Base-by-base conservation (phyloP, 2,888 invertebrate species). In the Gasteruption jaculator region DNA sequence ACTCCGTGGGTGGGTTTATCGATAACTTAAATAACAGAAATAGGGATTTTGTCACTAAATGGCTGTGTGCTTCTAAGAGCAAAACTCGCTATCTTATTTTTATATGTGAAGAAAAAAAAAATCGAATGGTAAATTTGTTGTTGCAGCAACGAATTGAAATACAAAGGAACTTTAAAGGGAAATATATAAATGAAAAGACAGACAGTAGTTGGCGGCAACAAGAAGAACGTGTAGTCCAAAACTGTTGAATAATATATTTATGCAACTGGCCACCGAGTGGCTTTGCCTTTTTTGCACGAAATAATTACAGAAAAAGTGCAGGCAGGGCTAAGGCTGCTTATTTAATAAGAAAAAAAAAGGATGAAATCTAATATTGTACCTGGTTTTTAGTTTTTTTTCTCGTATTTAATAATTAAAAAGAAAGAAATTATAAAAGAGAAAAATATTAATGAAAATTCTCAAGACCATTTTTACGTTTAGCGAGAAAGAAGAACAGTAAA, bases 21-120 rank as follows among this genome's bases (percentile, higher is more conserved):
- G 50, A 50, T 48, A 48, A 46, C 51, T 48, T 47, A 49, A 50
- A 52, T 49, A 48, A 51, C 39, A 42, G 27, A 11, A 40, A 30
- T 24, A 29, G 36, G 35, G n/a, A 29, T 48, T 37, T 42, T 40
- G 63, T 68, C 63, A 61, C 55, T 21, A 50, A n/a, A 66, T 67
- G 70, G 70, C 70, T 70, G 70, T 70, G n/a, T n/a, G 69, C 63
- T 66, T 63, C 60, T 58, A 56, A 58, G 64, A 64, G 65, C 65
- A 54, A 62, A 65, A 67, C 63, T 68, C 63, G 60, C 63, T 64
- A 67, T 63, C 60, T 69, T 69, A 68, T 69, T 69, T 69, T 69
- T 68, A 60, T 69, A 68, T 63, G 56, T 58, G 53, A 52, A 56
- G 50, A 43, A 22, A 26, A 37, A 33, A 21, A 39, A 30, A 24